Evolutionary conservation across 2,888 invertebrate species (phyloP).

Genomic region (Cryptophagus acutangulus): DNA sequence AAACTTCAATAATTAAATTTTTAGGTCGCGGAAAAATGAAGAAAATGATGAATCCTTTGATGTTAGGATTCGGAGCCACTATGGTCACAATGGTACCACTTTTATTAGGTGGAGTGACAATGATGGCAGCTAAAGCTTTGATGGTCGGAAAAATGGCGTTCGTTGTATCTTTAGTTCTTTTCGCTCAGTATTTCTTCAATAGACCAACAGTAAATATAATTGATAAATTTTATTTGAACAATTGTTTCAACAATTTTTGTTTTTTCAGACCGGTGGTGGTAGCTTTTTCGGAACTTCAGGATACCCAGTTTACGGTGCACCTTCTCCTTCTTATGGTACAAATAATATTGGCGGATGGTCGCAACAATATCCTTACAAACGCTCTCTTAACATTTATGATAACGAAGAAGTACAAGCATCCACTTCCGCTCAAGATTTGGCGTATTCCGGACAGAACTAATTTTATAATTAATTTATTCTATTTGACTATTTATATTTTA

Average conservation of each 20-base stretch:
- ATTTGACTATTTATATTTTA: too few relatives aligned
- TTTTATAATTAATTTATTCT: too few relatives aligned
- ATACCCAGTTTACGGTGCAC: conserved; percentile 7
- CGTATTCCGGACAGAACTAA: conserved; percentile 60
- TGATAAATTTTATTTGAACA: too few relatives aligned
- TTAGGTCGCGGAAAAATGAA: conserved; percentile 73
- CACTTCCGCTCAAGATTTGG: conserved; percentile 58
- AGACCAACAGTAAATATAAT: conserved; percentile 38
- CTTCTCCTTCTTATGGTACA: conserved; percentile 24
- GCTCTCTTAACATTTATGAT: conserved; percentile 45
- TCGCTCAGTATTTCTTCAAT: conserved; percentile 56
- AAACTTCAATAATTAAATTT: conserved; percentile 16
- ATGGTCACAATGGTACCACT: conserved; percentile 66
- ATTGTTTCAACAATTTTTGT: too few relatives aligned
- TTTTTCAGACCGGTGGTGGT: too few relatives aligned
- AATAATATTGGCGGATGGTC: conserved; percentile 34
- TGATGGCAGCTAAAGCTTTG: conserved; percentile 71
- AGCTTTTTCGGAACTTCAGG: too few relatives aligned
- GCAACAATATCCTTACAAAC: conserved; percentile 50
- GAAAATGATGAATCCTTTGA: conserved; percentile 59
- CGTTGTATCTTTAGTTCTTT: conserved; percentile 64
- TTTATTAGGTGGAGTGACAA: conserved; percentile 64
- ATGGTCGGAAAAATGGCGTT: conserved; percentile 75
- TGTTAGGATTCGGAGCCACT: conserved; percentile 67
- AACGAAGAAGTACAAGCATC: conserved; percentile 47